Conservation (phyloP, 2,888 invertebrate species). For the Leptogaster cylindrica region DNA sequence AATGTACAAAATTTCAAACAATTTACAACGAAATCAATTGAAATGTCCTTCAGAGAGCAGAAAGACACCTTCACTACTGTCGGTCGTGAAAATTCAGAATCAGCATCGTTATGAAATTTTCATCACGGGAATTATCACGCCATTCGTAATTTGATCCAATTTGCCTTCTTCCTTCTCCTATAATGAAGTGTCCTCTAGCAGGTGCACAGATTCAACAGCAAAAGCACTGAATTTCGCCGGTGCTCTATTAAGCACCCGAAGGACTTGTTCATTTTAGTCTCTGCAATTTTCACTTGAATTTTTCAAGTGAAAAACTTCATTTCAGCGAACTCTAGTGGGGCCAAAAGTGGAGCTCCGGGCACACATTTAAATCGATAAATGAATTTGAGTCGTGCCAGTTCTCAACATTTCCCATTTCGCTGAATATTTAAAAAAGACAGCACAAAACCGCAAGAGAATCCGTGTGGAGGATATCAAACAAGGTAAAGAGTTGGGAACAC, state of each 20-base stretch:
- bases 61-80: background rate
- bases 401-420: constrained; percentile 6
- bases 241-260: background rate
- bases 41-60: too few relatives aligned
- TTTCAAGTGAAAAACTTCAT: constrained; percentile 32
- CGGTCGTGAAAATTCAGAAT: background rate
- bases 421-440: background rate
- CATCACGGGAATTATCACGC: constrained; percentile 32
- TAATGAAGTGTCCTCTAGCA: constrained; percentile 14
- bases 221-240: background rate
- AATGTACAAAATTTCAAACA: too few relatives aligned
- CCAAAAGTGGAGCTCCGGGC: background rate
- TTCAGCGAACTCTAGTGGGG: background rate
- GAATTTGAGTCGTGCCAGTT: constrained; percentile 31
- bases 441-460: background rate
- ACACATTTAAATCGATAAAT: background rate
- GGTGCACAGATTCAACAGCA: constrained; percentile 1
- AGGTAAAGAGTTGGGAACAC: background rate
- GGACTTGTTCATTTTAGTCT: constrained; percentile 1
- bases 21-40: too few relatives aligned
- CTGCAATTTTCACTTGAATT: background rate
- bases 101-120: constrained; percentile 14
- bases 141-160: constrained; percentile 39
- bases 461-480: background rate
- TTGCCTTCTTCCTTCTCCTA: constrained; percentile 3